Conservation (phyloP, 53 echinoderm and acorn worm genomes). For the Holothuria leucospilota region DNA sequence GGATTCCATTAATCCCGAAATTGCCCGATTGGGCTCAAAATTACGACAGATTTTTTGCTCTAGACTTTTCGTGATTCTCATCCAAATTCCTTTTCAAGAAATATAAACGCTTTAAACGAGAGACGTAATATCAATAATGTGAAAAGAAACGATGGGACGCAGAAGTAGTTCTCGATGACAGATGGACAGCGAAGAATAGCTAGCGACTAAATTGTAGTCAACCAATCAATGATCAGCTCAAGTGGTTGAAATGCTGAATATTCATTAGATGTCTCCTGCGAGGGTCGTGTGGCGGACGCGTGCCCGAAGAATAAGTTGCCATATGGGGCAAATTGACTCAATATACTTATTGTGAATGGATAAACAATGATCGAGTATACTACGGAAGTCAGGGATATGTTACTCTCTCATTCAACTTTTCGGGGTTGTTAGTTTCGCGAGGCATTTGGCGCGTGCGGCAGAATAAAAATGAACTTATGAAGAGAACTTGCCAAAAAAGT, state of each 20-base stretch:
- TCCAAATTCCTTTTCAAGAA: no score
- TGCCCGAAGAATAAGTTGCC: conserved; percentile 33
- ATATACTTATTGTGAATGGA: conserved; percentile 28
- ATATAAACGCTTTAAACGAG: no score
- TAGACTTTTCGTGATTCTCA: no score
- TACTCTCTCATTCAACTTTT: conserved; percentile 27
- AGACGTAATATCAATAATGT: no score
- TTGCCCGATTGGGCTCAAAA: conserved; percentile 45
- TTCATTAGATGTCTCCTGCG: conserved; percentile 24
- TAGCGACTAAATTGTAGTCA: background rate
- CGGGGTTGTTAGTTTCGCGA: conserved; percentile 1
- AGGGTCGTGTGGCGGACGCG: conserved; percentile 38
- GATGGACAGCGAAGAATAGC: conserved; percentile 17
- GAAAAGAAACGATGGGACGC: no score
- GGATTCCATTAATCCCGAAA: conserved; percentile 38
- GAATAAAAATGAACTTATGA: conserved; percentile 22
- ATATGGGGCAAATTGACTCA: conserved; percentile 37
- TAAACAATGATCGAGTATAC: conserved; percentile 10
- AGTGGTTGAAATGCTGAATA: conserved; percentile 25
- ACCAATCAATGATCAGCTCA: conserved; percentile 29
- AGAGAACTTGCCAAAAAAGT: background rate
- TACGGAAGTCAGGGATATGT: conserved; percentile 36
- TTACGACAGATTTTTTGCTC: conserved; percentile 41
- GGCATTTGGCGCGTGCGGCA: conserved; percentile 18
- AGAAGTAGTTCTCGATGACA: conserved; percentile 7